These are phyloP conservation scores for Psococerastis gibbosa DNA, from an alignment of 2,888 invertebrate genomes.

Conservation along the genomic window DNA sequence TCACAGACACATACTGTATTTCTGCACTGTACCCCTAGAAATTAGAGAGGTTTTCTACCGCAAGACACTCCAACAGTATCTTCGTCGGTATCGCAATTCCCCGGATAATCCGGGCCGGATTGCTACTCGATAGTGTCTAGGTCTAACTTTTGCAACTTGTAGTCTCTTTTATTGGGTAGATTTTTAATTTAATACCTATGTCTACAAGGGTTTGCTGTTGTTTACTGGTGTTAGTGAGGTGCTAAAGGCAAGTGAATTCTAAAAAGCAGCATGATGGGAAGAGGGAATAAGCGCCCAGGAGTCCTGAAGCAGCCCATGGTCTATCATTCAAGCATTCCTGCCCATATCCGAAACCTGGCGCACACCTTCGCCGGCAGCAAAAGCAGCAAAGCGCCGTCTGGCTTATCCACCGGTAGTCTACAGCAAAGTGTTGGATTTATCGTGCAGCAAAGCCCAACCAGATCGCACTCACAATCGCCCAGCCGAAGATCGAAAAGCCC, in stretches of 20 bases:
- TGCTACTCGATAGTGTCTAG: too few species aligned
- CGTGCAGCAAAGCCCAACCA: neutral
- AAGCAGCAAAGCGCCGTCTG: too few species aligned
- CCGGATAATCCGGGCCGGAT: too few species aligned
- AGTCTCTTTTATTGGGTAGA: too few species aligned
- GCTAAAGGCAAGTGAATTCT: neutral
- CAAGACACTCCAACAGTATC: too few species aligned
- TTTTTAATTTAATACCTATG: neutral
- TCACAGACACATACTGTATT: too few species aligned
- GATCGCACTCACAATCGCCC: neutral
- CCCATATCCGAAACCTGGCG: slow-evolving; percentile 3
- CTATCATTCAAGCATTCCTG: slow-evolving; percentile 4
- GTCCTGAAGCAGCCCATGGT: slow-evolving; percentile 1
- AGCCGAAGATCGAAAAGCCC: neutral
- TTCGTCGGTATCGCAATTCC: too few species aligned
- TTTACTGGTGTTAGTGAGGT: too few species aligned
- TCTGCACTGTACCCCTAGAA: too few species aligned
- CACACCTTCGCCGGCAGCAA: slow-evolving; percentile 1
- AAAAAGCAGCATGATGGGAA: neutral
- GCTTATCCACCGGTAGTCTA: neutral
- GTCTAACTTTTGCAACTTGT: too few species aligned
- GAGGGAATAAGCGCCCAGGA: neutral
- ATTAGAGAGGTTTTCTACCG: too few species aligned
- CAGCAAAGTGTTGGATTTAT: slow-evolving; percentile 3
- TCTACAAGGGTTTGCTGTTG: neutral